Base-by-base conservation (phyloP, 2,888 invertebrate genomes). In the Amphimallon solstitiale region DNA sequence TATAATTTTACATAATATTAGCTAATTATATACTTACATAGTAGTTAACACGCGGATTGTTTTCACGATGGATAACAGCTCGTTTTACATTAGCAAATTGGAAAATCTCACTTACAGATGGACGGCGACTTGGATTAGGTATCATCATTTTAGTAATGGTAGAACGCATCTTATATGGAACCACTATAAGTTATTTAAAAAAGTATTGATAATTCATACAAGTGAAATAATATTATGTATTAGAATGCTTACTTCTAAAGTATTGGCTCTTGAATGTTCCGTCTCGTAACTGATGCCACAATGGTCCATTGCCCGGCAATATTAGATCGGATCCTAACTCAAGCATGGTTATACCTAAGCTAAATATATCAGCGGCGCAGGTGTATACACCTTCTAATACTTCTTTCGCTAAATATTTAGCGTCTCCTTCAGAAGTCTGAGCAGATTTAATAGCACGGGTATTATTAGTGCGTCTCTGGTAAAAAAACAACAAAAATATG, bases 341-440 rank as follows among this genome's bases (percentile, higher is more conserved):
- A 56, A 93, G 78, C 68, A 92, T 85, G 2, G 89, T 88, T 71
- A 93, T 87, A 2, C 92, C 92, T 49, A 93, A 80, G 74, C 91
- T 89, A 77, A 91, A 92, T 46, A 92, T 87, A 80, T 93, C 92
- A 17, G 90, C 91, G 15, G 90, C 86, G 72, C 89, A 87, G 1
- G 89, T 86, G 76, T 90, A 90, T 38, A 83, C 81, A 14, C 87
- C 87, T 68, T 87, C 84, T 77, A 92, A 82, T 15, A 92, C 83
- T 82, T 93, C 92, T 21, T 88, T 86, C 0, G 92, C 91, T 73
- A 93, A 82, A 78, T 93, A 93, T 70, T 90, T 89, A 0, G 90
- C 87, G 80, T 93, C 93, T 0, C 92, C 92, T 81, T 92, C 92
- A 5, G 86, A 86, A 9, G 43, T 35, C 5, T 54, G 7, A 12